phyloP scores from a whole-genome alignment of 2,888 invertebrate species.

The Pammene aurita region DNA sequence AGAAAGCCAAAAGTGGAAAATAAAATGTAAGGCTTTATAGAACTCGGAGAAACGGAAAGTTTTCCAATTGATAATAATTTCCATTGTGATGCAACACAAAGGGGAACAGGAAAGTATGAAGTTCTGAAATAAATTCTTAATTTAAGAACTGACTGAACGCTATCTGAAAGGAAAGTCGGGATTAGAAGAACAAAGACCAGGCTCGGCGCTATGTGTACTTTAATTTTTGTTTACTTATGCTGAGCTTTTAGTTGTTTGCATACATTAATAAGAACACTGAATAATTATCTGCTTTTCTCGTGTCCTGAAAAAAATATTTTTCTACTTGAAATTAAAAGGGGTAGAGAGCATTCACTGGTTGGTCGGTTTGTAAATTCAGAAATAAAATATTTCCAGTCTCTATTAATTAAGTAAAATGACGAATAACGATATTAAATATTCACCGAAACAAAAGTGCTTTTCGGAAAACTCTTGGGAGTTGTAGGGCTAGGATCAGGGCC shows the following conservation, averaged over 20 bases:
- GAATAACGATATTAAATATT: conserved; percentile 35
- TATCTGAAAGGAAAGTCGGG: conserved; percentile 76
- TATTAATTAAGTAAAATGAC: conserved; percentile 33
- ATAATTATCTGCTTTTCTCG: not conserved
- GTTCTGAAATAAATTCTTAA: conserved; percentile 81
- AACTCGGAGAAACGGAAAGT: conserved; percentile 73
- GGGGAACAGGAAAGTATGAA: conserved; percentile 76
- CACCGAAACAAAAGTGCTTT: conserved; percentile 37
- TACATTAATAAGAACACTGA: not conserved
- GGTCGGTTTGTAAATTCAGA: not conserved
- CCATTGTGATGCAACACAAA: conserved; percentile 80
- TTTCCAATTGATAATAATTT: conserved; percentile 81
- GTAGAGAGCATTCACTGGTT: not conserved
- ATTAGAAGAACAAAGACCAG: conserved; percentile 76
- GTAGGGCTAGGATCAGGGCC: conserved; percentile 13
- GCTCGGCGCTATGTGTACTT: conserved; percentile 60
- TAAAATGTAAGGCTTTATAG: conserved; percentile 72
- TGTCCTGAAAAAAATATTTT: not conserved
- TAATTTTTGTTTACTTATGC: conserved; percentile 68
- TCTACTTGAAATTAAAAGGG: not conserved
- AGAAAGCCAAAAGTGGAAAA: conserved; percentile 69
- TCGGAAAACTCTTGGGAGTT: conserved; percentile 33
- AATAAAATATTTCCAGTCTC: conserved; percentile 18
- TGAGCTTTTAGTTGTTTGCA: conserved; percentile 51
- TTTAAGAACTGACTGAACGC: conserved; percentile 79